phyloP scores from a whole-genome alignment of 2,797 vertebrate genomes.

The Clamator glandarius region DNA sequence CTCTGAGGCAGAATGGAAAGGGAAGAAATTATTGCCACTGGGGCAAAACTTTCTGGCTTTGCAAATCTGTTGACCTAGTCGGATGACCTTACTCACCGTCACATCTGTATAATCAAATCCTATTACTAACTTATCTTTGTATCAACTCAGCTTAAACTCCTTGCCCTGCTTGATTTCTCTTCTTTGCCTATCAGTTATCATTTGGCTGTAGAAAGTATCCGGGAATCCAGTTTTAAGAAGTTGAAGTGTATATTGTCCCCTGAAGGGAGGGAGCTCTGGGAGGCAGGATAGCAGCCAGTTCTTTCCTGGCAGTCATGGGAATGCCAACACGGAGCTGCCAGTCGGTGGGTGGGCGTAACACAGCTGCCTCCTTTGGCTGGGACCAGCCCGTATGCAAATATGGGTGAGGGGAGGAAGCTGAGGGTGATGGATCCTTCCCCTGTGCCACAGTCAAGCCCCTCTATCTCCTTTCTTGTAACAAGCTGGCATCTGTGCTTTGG shows the following conservation, averaged over 20 bases:
- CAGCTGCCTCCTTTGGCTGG: slow-evolving; percentile 25
- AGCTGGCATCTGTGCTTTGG: not conserved
- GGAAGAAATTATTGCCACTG: not conserved
- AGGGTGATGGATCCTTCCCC: not conserved
- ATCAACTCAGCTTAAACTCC: slow-evolving; percentile 26
- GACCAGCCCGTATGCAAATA: slow-evolving; percentile 1
- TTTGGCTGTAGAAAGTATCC: slow-evolving; percentile 35
- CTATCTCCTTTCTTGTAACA: not conserved
- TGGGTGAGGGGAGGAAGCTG: not conserved
- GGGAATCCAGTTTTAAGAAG: slow-evolving; percentile 45
- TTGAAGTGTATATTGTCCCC: slow-evolving; percentile 48
- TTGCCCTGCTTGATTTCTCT: slow-evolving; percentile 35
- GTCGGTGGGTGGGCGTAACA: slow-evolving; percentile 40
- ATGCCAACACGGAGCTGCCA: slow-evolving; percentile 36
- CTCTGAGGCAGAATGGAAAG: not conserved
- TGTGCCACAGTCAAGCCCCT: not conserved
- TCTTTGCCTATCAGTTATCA: slow-evolving; percentile 56
- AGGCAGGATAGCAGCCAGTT: slow-evolving; percentile 53
- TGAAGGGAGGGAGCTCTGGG: slow-evolving; percentile 8
- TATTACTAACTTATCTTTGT: slow-evolving; percentile 40
- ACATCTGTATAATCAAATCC: slow-evolving; percentile 53
- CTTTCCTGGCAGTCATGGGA: slow-evolving; percentile 57
- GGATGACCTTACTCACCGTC: slow-evolving; percentile 37
- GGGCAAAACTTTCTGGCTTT: slow-evolving; percentile 43
- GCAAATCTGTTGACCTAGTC: slow-evolving; percentile 37